Evolutionary conservation across 2,797 vertebrate genomes (phyloP).

Genomic region (Acrocephalus scirpaceus): DNA sequence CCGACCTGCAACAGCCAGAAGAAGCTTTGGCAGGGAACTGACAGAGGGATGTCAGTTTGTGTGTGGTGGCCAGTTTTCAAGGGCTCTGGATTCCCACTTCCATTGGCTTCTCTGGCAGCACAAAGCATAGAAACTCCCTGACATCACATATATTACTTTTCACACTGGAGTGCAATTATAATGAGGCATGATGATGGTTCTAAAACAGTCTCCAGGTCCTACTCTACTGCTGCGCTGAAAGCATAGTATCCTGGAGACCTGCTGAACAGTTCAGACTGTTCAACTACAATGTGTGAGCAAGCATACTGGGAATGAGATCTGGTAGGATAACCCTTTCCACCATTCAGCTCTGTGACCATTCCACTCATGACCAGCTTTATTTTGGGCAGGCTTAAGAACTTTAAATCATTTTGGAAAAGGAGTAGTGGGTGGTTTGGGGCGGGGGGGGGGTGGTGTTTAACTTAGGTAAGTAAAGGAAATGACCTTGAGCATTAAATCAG

Average conservation of each 20-base stretch:
- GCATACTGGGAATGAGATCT: not conserved
- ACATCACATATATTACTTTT: constrained; percentile 21
- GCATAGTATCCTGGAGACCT: not conserved
- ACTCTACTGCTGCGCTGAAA: not conserved
- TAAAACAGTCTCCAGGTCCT: not conserved
- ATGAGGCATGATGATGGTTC: not conserved
- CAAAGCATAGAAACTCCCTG: not conserved
- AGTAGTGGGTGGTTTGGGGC: not conserved
- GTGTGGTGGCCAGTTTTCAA: not conserved
- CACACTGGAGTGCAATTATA: not conserved
- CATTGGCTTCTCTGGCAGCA: not conserved
- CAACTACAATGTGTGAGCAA: not conserved
- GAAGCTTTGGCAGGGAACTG: not conserved
- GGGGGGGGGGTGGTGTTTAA: too few species aligned
- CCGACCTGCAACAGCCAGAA: not conserved
- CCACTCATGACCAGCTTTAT: not conserved
- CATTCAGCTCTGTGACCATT: not conserved
- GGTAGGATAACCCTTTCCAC: not conserved
- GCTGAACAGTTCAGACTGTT: not conserved
- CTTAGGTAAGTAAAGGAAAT: not conserved
- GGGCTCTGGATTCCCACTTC: not conserved
- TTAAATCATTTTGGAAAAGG: not conserved
- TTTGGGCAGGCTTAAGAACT: not conserved
- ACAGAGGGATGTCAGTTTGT: not conserved
- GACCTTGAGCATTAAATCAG: not conserved